Conservation (phyloP, 2,888 invertebrate species). For the Phania funesta region DNA sequence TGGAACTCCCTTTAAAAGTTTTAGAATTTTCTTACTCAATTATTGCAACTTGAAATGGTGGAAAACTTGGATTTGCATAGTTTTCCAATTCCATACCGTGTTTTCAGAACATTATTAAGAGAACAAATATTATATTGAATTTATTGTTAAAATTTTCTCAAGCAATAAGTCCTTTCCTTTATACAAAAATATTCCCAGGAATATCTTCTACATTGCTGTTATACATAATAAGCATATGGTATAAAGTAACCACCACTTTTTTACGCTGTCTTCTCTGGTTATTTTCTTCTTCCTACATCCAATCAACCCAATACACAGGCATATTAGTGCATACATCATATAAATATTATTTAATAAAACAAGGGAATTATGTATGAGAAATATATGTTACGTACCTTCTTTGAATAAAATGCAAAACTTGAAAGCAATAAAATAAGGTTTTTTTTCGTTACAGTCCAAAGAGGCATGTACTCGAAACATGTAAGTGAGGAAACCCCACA, state of each 20-base stretch:
- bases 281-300: constrained; percentile 11
- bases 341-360: constrained; percentile 13
- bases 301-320: neutral
- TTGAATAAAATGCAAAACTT: constrained; percentile 9
- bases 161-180: neutral
- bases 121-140: no score
- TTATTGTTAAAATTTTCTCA: neutral
- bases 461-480: neutral
- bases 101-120: no score
- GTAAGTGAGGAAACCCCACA: constrained; percentile 43
- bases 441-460: neutral
- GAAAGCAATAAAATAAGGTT: constrained; percentile 11
- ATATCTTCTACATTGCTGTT: constrained; percentile 24
- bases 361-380: neutral
- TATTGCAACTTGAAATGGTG: no score
- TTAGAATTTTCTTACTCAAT: no score
- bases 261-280: neutral
- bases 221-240: neutral
- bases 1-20: no score
- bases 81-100: no score
- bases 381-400: neutral
- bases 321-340: neutral
- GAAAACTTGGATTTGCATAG: no score
- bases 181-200: constrained; percentile 42
- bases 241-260: constrained; percentile 35